Conservation (phyloP, 2,113 vertebrate genomes). For the Trichechus manatus region DNA sequence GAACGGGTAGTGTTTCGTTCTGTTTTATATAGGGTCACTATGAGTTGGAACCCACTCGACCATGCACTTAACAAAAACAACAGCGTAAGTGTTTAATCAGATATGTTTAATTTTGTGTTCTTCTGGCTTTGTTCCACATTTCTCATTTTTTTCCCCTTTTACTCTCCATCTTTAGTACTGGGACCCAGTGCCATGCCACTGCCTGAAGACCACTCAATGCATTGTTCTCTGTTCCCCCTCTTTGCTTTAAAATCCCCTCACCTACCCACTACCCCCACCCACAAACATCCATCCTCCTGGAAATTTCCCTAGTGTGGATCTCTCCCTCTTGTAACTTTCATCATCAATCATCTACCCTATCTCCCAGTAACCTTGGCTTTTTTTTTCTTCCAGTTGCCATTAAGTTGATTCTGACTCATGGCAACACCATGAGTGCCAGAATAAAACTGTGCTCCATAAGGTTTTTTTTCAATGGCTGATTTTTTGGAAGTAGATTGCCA, state of each 20-base stretch:
- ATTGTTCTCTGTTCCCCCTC: neutral
- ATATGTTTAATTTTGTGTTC: neutral
- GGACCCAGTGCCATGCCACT: neutral
- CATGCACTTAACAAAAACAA: too few species aligned
- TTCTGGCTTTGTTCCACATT: neutral
- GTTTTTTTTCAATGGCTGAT: neutral
- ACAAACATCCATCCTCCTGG: rapidly evolving
- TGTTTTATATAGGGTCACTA: too few species aligned
- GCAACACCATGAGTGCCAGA: neutral
- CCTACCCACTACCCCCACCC: neutral
- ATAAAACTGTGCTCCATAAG: neutral
- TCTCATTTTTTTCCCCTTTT: neutral
- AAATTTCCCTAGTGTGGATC: neutral
- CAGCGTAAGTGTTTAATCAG: neutral
- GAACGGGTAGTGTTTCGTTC: too few species aligned
- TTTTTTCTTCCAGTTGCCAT: neutral
- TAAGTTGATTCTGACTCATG: neutral
- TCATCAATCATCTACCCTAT: neutral
- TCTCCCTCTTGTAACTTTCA: neutral
- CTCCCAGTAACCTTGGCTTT: neutral
- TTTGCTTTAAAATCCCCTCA: neutral
- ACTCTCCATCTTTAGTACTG: neutral
- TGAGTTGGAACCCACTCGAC: too few species aligned
- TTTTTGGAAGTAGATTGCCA: neutral
- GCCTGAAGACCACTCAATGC: neutral